phyloP scores from a whole-genome alignment of 2,797 vertebrate genomes.

The Urosaurus nigricauda region DNA sequence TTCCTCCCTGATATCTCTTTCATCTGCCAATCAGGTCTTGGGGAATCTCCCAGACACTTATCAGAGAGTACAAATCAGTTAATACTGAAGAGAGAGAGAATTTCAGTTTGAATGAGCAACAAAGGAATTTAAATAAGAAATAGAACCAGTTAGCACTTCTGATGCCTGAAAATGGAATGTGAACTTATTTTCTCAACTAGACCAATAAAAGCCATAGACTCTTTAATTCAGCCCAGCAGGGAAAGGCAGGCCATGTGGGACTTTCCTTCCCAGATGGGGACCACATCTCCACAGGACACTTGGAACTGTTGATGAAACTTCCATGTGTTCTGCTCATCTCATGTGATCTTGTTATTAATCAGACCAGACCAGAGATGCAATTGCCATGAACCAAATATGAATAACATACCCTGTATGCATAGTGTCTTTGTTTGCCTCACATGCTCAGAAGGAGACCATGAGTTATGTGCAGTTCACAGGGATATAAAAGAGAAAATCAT shows the following conservation, averaged over 20 bases:
- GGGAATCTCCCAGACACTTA: not conserved
- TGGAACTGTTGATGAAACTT: not conserved
- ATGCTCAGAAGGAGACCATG: not conserved
- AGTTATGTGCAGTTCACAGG: not conserved
- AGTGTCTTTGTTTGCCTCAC: not conserved
- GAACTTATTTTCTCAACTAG: not conserved
- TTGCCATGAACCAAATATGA: not conserved
- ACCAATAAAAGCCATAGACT: not conserved
- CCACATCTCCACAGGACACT: not conserved
- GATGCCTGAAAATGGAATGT: not conserved
- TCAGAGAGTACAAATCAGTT: not conserved
- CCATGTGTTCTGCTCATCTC: not conserved
- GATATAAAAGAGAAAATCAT: not conserved
- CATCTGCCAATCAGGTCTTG: not conserved
- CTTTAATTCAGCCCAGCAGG: not conserved
- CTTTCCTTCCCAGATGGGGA: not conserved
- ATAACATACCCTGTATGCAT: not conserved
- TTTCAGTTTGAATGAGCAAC: not conserved
- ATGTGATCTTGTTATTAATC: constrained; percentile 10
- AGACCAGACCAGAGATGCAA: not conserved
- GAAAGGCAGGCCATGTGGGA: not conserved
- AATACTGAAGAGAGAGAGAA: not conserved
- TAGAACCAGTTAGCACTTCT: not conserved
- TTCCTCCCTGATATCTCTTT: not conserved
- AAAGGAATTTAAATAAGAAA: not conserved